Base-by-base conservation (phyloP, 1,140 invertebrate genomes). In the Apis dorsata region DNA sequence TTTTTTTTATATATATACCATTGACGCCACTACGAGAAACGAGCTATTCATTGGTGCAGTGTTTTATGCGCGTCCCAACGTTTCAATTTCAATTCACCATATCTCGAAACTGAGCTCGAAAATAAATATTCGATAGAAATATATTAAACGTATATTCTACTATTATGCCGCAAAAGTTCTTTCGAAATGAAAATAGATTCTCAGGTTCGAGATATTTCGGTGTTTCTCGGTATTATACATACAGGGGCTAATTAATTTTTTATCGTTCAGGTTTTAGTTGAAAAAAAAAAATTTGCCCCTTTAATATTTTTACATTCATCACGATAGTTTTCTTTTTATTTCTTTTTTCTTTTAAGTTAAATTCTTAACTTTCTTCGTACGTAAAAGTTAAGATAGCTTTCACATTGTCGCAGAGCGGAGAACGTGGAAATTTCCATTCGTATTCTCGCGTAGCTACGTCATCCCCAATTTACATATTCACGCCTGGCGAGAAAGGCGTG, bases 11-110 rank as follows among this genome's bases (percentile, higher is more conserved):
- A 34, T 34, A 3, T 34, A 34, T 2, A 34, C 34, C 59, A 21
- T 60, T 65, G 59, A 83, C 79, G 51, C 76, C 63, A 60, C 71
- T 77, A 69, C 65, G 68, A 79, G 79, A 88, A 62, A 79, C 69
- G 84, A 85, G 66, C 72, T 82, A 76, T 72, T 78, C 59, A 88
- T 84, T 86, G 83, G 88, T 91, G 88, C 88, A 91, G 90, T 90
- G 90, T 91, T 91, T 90, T 91, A 91, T 91, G 88, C 87, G 87
- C 86, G 78, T 88, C 68, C 62, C 74, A 84, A 78, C 83, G 69
- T 71, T 24, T 24, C 24, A 24, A 44, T 44, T 44, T 63, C n/a
- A 15, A 24, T 74, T 15, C 75, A 21, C 70, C 75, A 71, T 34
- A 69, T 69, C 79, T 86, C 84, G 78, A 86, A 86, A 79, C 81